Conservation (phyloP, 1,140 invertebrate species). For the Neodiprion fabricii region DNA sequence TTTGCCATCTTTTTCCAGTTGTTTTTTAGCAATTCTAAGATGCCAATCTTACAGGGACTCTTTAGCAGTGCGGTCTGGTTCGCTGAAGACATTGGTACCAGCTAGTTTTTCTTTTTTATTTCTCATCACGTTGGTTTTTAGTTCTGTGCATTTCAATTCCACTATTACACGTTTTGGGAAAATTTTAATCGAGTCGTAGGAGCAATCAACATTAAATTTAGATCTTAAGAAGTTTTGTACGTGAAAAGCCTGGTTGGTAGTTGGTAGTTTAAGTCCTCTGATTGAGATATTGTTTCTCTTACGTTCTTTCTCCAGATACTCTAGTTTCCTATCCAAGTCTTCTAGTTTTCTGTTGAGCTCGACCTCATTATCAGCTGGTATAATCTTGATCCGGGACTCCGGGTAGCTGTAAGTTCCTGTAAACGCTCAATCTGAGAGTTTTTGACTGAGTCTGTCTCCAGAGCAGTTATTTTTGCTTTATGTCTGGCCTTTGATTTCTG, state of each 20-base stretch:
- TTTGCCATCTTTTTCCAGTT: conserved; percentile 12
- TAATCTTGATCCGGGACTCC: too few relatives aligned
- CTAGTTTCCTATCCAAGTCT: not conserved
- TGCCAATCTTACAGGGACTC: conserved; percentile 7
- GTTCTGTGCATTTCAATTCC: conserved; percentile 8
- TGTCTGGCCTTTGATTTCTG: too few relatives aligned
- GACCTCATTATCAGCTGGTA: too few relatives aligned
- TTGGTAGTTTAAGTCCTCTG: not conserved
- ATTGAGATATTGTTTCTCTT: conserved; percentile 9
- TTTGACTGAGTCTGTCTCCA: too few relatives aligned
- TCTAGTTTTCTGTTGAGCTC: not conserved
- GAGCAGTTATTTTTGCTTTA: too few relatives aligned
- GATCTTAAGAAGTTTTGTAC: too few relatives aligned
- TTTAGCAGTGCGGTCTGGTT: not conserved
- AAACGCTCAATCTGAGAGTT: too few relatives aligned
- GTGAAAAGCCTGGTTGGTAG: too few relatives aligned
- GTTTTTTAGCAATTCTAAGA: conserved; percentile 2
- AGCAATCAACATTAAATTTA: conserved; percentile 11
- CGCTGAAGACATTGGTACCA: not conserved
- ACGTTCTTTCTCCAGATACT: conserved; percentile 11
- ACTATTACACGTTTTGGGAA: conserved; percentile 8
- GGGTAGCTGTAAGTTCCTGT: too few relatives aligned
- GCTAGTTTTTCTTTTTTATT: conserved; percentile 7
- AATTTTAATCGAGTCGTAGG: conserved; percentile 2
- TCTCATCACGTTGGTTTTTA: not conserved